These are phyloP conservation scores for Leptarthrus brevirostris DNA, from an alignment of 2,888 invertebrate genomes.

Conservation along the genomic window DNA sequence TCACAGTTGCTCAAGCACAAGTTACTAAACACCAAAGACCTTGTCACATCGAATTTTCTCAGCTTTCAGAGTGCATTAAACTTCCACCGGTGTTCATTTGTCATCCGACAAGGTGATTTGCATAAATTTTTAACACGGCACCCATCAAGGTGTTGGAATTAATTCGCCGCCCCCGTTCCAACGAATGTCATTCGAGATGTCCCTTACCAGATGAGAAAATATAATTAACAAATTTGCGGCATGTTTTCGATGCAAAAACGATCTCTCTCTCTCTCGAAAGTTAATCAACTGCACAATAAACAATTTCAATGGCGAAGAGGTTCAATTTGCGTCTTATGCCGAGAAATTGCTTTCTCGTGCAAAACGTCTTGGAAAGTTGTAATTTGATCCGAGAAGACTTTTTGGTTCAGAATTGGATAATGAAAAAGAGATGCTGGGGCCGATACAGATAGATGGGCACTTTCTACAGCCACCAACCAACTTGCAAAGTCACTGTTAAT, in stretches of 20 bases:
- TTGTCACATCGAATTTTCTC: conserved; percentile 27
- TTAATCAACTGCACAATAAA: conserved; percentile 4
- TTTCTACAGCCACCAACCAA: neutral
- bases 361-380: conserved; percentile 15
- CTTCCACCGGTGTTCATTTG: conserved; percentile 29
- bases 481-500: conserved; percentile 14
- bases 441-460: neutral
- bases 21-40: conserved; percentile 12
- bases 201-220: conserved; percentile 10
- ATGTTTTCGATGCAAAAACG: neutral
- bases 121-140: conserved; percentile 25
- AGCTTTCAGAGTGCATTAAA: conserved; percentile 25
- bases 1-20: neutral
- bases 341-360: neutral
- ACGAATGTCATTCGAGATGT: neutral
- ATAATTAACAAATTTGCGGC: conserved; percentile 13
- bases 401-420: conserved; percentile 10
- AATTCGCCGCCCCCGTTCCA: conserved; percentile 18
- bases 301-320: neutral
- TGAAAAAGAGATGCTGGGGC: neutral
- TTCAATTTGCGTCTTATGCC: neutral
- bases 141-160: conserved; percentile 22
- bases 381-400: conserved; percentile 32
- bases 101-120: conserved; percentile 30
- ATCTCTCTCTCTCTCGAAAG: neutral